Percentiles rank a stretch among this genome's conserved stretches.
Conservation (phyloP, 2,888 invertebrate genomes). For the Pammene fasciana region DNA sequence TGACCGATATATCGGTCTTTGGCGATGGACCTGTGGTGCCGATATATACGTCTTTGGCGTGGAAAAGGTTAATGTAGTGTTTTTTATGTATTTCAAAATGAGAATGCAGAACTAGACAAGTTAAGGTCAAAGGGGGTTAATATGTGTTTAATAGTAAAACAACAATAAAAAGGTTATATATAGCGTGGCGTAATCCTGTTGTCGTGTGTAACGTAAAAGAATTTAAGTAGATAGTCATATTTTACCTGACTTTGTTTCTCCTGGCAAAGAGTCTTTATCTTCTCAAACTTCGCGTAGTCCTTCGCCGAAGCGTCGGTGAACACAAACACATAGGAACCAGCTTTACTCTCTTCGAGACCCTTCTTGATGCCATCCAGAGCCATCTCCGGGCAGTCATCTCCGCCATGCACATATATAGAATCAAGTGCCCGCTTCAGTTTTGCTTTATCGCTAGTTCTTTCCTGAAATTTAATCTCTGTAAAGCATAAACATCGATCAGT, state of each 20-base stretch:
- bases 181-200: too few species aligned
- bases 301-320: slow-evolving; percentile 56
- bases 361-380: slow-evolving; percentile 49
- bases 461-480: neutral
- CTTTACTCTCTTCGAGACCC: slow-evolving; percentile 48
- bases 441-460: neutral
- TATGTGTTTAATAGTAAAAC: too few species aligned
- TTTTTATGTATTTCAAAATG: too few species aligned
- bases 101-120: too few species aligned
- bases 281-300: slow-evolving; percentile 43
- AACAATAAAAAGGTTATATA: too few species aligned
- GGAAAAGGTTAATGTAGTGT: too few species aligned
- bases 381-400: slow-evolving; percentile 50
- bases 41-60: too few species aligned
- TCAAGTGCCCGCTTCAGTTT: slow-evolving; percentile 24
- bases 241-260: slow-evolving; percentile 46
- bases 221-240: neutral
- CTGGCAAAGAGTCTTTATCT: slow-evolving; percentile 49
- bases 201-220: too few species aligned
- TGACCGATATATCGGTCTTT: too few species aligned
- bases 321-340: slow-evolving; percentile 51
- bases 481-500: neutral
- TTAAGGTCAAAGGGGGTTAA: too few species aligned
- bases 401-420: slow-evolving; percentile 9
- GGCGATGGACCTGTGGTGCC: too few species aligned